Evolutionary conservation across 1,140 invertebrate species (phyloP).

Genomic region (Formica selysi): DNA sequence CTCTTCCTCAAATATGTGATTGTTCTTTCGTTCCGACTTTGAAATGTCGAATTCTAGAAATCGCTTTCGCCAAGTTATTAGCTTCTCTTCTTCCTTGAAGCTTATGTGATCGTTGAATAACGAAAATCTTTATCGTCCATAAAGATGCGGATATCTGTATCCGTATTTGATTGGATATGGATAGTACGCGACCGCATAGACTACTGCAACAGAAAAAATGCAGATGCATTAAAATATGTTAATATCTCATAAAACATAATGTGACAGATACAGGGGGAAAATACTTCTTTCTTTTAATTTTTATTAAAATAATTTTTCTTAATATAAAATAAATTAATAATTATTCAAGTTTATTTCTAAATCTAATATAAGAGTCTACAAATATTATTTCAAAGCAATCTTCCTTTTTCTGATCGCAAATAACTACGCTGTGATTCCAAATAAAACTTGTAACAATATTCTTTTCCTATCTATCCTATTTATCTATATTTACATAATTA

Average conservation of each 20-base stretch:
- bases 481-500: not conserved
- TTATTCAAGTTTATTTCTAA: not conserved
- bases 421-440: not conserved
- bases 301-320: not conserved
- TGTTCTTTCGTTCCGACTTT: not conserved
- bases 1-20: not conserved
- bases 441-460: not conserved
- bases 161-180: conserved; percentile 33
- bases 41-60: conserved; percentile 18
- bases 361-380: not conserved
- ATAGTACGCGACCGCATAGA: conserved; percentile 49
- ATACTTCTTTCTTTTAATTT: not conserved
- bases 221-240: conserved; percentile 13
- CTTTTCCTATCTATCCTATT: not conserved
- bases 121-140: conserved; percentile 35
- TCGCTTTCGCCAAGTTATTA: not conserved
- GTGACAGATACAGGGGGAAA: not conserved
- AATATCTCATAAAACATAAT: not conserved
- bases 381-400: not conserved
- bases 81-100: too few species aligned
- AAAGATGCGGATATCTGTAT: conserved; percentile 13
- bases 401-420: not conserved
- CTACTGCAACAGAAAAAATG: conserved; percentile 51
- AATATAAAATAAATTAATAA: not conserved
- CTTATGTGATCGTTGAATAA: not conserved